Base-by-base conservation (phyloP, 2,797 vertebrate genomes). In the Danio kyathit region DNA sequence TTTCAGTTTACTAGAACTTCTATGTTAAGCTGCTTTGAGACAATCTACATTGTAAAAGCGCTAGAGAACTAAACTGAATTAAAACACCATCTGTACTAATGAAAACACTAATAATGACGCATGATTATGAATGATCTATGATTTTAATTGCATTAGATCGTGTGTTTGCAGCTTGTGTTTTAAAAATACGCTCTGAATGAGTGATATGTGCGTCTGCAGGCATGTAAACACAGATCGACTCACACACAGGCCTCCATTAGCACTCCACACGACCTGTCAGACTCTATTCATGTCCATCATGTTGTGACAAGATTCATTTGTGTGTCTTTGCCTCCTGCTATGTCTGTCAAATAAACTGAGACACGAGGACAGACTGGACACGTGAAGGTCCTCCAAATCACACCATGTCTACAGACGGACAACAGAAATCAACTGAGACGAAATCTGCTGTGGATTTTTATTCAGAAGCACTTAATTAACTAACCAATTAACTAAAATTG, bases 261-360 rank as follows among this genome's bases (percentile, higher is more conserved):
- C 85, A 80, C 82, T 73, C 80, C 59, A 66, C 80, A 65, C 44
- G 78, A 48, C 49, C 80, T 77, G 85, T 86, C 85, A 80, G 69
- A 51, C 59, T 17, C 59, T 63, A 19, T 77, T 43, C 7, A 60
- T 74, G 76, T 80, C 63, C 9, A 69, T 86, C 82, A 83, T 52
- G 73, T 74, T 80, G 40, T 79, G 84, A 72, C 82, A 74, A 41
- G 76, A 72, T 67, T 51, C n/a, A 79, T 79, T 70, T 69, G 54
- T 52, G 46, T 64, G 67, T 72, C 38, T 63, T 54, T 63, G 77
- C 59, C 67, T 79, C 77, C 44, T 41, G 38, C 46, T 8, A 43
- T 4, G 51, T 64, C 38, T 64, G 67, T 63, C 38, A 72, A 44
- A 52, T 43, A n/a, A 29, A 21, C 44, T 6, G 59, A 49, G 19